Percentiles rank a stretch among this genome's conserved stretches.
Evolutionary conservation across 2,113 vertebrate genomes (phyloP).

Genomic region (Actinemys pallida): DNA sequence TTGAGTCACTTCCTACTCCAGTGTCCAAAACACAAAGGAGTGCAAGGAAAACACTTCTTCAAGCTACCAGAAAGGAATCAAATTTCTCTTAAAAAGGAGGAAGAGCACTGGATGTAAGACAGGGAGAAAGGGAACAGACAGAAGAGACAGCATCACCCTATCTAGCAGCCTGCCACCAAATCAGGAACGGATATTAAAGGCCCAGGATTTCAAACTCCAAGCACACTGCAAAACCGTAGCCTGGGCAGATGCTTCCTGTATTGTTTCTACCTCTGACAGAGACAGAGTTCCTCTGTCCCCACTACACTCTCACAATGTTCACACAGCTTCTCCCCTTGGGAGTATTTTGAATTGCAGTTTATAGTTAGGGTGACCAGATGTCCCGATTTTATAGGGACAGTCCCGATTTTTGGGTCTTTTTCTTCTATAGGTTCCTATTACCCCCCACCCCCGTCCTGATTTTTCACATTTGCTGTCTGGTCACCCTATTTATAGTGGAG

Average conservation of each 20-base stretch:
- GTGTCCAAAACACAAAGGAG: conserved; percentile 39
- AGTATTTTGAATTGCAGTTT: neutral
- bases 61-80: conserved; percentile 55
- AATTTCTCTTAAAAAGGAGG: conserved; percentile 12
- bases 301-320: neutral
- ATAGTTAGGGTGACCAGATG: neutral
- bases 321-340: neutral
- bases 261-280: neutral
- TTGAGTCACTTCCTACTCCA: conserved; percentile 67
- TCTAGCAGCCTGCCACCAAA: neutral
- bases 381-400: too few relatives aligned
- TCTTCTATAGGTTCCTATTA: too few relatives aligned
- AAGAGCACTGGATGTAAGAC: neutral
- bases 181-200: neutral
- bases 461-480: too few relatives aligned
- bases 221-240: neutral
- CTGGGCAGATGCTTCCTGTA: neutral
- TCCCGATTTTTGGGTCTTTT: too few relatives aligned
- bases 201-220: neutral
- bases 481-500: neutral
- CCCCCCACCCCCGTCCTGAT: too few relatives aligned
- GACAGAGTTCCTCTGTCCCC: neutral
- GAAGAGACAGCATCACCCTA: neutral
- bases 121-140: neutral
- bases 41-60: neutral